phyloP scores from a whole-genome alignment of 1,140 invertebrate species.

The Bradysia coprophila region DNA sequence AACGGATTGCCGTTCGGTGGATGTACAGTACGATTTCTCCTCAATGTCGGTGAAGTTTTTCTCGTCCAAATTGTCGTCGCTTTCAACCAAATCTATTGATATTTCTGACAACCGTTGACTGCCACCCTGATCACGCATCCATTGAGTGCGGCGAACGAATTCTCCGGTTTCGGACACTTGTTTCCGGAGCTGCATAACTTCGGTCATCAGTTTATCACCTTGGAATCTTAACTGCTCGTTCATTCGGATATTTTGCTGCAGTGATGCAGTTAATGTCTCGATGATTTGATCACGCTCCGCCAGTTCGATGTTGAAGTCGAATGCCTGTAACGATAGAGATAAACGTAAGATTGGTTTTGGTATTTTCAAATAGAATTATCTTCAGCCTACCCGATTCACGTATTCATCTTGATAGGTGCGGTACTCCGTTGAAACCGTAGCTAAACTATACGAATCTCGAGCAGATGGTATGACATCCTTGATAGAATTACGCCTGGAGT shows the following conservation, averaged over 20 bases:
- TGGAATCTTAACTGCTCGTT: slow-evolving; percentile 35
- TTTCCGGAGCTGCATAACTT: slow-evolving; percentile 37
- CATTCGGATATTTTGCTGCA: slow-evolving; percentile 35
- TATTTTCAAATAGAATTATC: neutral
- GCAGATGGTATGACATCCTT: slow-evolving; percentile 13
- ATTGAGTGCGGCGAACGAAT: slow-evolving; percentile 13
- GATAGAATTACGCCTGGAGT: slow-evolving; percentile 17
- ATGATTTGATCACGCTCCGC: slow-evolving; percentile 35
- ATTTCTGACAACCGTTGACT: slow-evolving; percentile 19
- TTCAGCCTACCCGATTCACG: neutral
- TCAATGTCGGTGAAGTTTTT: neutral
- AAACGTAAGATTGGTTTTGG: too few relatives aligned
- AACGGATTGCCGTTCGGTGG: slow-evolving; percentile 13
- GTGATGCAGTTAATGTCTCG: slow-evolving; percentile 34
- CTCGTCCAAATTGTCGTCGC: slow-evolving; percentile 13
- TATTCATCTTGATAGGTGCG: slow-evolving; percentile 27
- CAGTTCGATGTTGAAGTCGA: slow-evolving; percentile 37
- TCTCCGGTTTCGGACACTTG: slow-evolving; percentile 30
- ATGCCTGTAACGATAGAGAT: slow-evolving; percentile 26
- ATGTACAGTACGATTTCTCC: neutral
- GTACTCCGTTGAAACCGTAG: slow-evolving; percentile 28
- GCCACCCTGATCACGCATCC: slow-evolving; percentile 22
- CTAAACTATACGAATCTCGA: slow-evolving; percentile 21
- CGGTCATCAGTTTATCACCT: slow-evolving; percentile 34
- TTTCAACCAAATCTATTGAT: slow-evolving; percentile 21